Percentiles rank a stretch among this genome's conserved stretches.
These are phyloP conservation scores for Asarcornis scutulata DNA, from an alignment of 2,113 vertebrate species.

Conservation along the genomic window DNA sequence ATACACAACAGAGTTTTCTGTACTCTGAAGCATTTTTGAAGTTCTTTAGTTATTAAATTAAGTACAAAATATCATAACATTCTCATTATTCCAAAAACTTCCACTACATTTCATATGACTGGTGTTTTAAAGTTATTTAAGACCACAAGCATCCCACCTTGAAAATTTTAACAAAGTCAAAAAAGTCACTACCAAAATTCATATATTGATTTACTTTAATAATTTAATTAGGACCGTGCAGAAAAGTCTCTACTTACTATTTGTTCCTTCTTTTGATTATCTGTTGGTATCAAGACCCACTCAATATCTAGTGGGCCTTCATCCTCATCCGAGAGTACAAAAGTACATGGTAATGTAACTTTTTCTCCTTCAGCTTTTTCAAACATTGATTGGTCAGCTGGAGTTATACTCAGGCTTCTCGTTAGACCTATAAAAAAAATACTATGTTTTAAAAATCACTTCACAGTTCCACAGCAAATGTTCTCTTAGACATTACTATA, in stretches of 20 bases:
- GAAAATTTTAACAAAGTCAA: background rate
- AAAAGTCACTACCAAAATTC: background rate
- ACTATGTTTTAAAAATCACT: background rate
- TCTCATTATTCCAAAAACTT: background rate
- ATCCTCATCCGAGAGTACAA: slow-evolving; percentile 60
- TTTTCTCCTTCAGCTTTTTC: slow-evolving; percentile 81
- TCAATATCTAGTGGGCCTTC: slow-evolving; percentile 78
- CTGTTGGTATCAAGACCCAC: slow-evolving; percentile 77
- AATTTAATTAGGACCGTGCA: background rate
- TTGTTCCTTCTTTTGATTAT: slow-evolving; percentile 75
- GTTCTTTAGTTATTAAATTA: background rate
- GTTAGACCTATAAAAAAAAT: slow-evolving; percentile 67
- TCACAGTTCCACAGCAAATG: background rate
- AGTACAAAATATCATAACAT: background rate
- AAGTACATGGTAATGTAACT: slow-evolving; percentile 76
- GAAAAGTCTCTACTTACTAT: slow-evolving; percentile 71
- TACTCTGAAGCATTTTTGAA: background rate
- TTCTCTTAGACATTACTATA: background rate
- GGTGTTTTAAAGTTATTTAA: background rate
- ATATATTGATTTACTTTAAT: background rate
- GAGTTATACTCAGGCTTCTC: slow-evolving; percentile 71
- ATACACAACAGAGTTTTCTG: background rate
- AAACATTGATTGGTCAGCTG: slow-evolving; percentile 49
- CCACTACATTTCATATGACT: background rate
- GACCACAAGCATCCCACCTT: background rate